Evolutionary conservation across 2,113 vertebrate genomes (phyloP).

Genomic region (Tenebrosternarchus preto): DNA sequence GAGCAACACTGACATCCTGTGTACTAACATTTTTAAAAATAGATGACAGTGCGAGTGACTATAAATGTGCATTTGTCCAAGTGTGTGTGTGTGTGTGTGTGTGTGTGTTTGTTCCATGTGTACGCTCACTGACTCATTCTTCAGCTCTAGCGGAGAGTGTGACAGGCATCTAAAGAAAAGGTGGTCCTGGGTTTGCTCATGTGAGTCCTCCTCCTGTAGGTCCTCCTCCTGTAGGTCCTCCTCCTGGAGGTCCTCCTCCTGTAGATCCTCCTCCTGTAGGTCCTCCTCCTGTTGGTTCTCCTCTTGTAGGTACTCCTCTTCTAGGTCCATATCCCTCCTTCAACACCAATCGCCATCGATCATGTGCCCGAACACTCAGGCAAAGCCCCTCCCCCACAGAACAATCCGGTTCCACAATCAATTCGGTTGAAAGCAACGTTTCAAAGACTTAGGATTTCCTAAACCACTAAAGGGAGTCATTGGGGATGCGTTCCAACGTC

Average conservation of each 20-base stretch:
- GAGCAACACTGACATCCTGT: neutral
- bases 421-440: neutral
- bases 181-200: conserved; percentile 25
- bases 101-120: neutral
- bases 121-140: conserved; percentile 33
- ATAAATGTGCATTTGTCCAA: neutral
- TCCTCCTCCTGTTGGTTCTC: conserved; percentile 44
- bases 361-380: conserved; percentile 15
- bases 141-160: neutral
- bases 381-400: neutral
- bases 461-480: neutral
- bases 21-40: conserved; percentile 16
- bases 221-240: conserved; percentile 39
- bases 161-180: conserved; percentile 30
- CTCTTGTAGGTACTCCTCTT: too few species aligned
- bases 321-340: conserved; percentile 44
- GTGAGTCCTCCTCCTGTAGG: conserved; percentile 49
- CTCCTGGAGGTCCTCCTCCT: conserved; percentile 45
- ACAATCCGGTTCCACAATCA: neutral
- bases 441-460: neutral
- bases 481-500: too few species aligned
- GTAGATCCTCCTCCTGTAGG: conserved; percentile 40
- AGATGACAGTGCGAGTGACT: conserved; percentile 1
- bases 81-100: conserved; percentile 15
- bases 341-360: conserved; percentile 51